Base-by-base conservation (phyloP, 2,797 vertebrate species). In the Crocodylus rhombifer region DNA sequence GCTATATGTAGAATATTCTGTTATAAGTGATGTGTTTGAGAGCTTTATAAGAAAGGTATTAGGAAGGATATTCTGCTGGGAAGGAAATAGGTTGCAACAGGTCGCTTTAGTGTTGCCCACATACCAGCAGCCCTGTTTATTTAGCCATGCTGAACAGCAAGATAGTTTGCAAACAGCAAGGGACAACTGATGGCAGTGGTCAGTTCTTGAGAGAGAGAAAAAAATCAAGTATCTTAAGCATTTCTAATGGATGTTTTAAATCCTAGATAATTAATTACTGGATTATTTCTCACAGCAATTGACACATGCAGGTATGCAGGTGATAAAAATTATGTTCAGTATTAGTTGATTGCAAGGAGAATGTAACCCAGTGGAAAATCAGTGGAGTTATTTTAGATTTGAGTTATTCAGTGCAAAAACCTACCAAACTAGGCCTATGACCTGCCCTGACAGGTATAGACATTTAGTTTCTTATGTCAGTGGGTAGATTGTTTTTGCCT, bases 61-160 rank as follows among this genome's bases (percentile, higher is more conserved):
- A 12, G 69, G 84, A 56, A 30, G 30, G 30, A 7, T 7, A 33
- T 17, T 33, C 76, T 2, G 0, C 0, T 1, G 56, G 23, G 13
- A 3, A 4, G 79, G 16, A 11, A 58, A 30, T 1, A 4, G 33
- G 83, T 13, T 13, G 74, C 1, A 6, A 33, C 0, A 3, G 73
- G 55, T 4, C 2, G 18, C 1, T 1, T 12, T 4, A 2, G 8
- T 0, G 1, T 26, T 0, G 0, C 1, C 55, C 6, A 0, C 0
- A 0, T 0, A 26, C 69, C 81, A 23, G 57, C 25, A 65, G 26
- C 0, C 0, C 28, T 1, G 69, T 83, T 82, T 25, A 0, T 1
- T n/a, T 73, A 71, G 36, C 8, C 51, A 23, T 15, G 36, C 0
- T 5, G 0, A 7, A 2, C 57, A 1, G 4, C 74, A 1, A 0